These are phyloP conservation scores for Amphiduros pacificus DNA, from an alignment of 2,888 invertebrate genomes.

Conservation along the genomic window DNA sequence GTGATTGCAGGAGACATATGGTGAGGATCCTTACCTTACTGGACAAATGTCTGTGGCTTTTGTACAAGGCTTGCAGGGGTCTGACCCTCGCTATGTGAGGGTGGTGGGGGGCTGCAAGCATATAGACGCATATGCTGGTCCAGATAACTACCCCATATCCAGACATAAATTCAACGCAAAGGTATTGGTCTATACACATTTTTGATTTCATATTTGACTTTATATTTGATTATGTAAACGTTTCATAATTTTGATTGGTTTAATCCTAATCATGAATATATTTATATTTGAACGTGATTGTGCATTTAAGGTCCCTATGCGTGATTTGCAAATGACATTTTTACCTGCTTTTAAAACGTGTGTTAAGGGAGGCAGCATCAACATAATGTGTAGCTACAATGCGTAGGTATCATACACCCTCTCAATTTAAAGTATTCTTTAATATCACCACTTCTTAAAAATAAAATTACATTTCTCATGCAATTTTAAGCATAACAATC, in stretches of 20 bases:
- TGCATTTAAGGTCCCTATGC: constrained; percentile 47
- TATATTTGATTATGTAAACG: too few species aligned
- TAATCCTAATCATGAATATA: too few species aligned
- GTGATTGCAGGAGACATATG: constrained; percentile 51
- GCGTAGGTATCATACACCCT: too few species aligned
- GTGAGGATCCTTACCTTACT: constrained; percentile 50
- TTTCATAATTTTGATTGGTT: too few species aligned
- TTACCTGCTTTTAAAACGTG: constrained; percentile 50
- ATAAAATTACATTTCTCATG: too few species aligned
- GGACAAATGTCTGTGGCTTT: constrained; percentile 40
- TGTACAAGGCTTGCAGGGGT: constrained; percentile 51
- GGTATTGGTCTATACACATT: too few species aligned
- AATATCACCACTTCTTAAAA: too few species aligned
- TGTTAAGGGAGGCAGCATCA: constrained; percentile 49
- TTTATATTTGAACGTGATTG: too few species aligned
- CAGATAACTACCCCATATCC: constrained; percentile 41
- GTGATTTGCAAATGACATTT: constrained; percentile 51
- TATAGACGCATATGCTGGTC: constrained; percentile 49
- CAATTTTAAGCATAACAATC: too few species aligned
- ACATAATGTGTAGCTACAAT: constrained; percentile 57
- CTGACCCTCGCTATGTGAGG: constrained; percentile 41
- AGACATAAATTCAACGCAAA: constrained; percentile 29
- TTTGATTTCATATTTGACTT: too few species aligned
- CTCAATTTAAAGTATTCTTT: too few species aligned
- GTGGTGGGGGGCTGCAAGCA: constrained; percentile 53